Percentiles rank a stretch among this genome's conserved stretches.
These are phyloP conservation scores for Eulemur macaco DNA, from an alignment of 2,113 vertebrate species.

Conservation along the genomic window DNA sequence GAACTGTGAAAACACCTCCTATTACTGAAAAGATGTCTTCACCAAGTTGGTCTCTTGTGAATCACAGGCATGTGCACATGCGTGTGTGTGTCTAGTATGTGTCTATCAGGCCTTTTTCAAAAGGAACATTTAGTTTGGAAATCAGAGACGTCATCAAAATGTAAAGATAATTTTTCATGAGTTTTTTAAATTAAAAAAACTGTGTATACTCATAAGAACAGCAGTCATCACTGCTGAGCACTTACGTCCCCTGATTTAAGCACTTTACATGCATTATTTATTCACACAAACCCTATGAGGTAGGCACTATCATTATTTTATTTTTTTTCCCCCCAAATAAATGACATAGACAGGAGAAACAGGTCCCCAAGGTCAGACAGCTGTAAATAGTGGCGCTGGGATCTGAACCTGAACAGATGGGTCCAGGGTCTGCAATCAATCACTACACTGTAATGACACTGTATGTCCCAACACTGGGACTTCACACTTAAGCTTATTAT, in stretches of 20 bases:
- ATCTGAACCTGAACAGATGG: neutral
- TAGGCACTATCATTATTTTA: neutral
- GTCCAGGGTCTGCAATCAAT: neutral
- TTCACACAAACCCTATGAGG: neutral
- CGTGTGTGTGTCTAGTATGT: neutral
- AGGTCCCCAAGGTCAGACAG: neutral
- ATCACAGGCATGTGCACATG: accelerated
- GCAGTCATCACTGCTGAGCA: neutral
- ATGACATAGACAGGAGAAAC: neutral
- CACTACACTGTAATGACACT: accelerated
- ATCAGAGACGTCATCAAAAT: neutral
- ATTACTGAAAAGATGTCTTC: accelerated
- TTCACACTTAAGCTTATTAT: neutral
- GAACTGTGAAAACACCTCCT: neutral
- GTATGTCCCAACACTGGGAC: accelerated
- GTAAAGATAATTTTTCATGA: neutral
- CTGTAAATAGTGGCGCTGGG: neutral
- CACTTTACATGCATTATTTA: neutral
- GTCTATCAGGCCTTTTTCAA: neutral
- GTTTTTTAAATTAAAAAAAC: neutral
- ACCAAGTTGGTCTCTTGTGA: too few relatives aligned
- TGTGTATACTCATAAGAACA: neutral
- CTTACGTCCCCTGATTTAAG: neutral
- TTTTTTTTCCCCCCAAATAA: neutral
- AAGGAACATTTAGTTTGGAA: neutral